Percentiles rank a stretch among this genome's conserved stretches.
Evolutionary conservation across 92 coral and sea anemone species (phyloP).

Genomic region (Umimayanthus chanpuru): DNA sequence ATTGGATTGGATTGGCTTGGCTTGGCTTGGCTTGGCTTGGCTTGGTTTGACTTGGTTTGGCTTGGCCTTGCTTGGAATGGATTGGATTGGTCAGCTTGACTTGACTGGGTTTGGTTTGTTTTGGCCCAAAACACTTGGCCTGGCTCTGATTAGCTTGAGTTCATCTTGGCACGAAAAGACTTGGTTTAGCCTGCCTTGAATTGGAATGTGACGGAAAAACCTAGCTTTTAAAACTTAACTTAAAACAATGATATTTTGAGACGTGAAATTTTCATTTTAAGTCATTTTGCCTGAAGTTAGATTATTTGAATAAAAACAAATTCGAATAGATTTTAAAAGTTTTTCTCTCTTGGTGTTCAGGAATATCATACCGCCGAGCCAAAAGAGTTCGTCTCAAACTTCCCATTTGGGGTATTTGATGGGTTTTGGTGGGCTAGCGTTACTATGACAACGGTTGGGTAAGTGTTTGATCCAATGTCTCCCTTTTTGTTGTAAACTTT

Average conservation of each 20-base stretch:
- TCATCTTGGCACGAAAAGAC: background rate
- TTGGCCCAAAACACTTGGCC: background rate
- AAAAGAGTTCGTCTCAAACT: constrained; percentile 80
- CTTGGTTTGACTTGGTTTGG: too few species aligned
- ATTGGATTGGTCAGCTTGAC: background rate
- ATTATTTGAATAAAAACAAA: background rate
- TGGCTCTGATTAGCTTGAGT: background rate
- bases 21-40: background rate
- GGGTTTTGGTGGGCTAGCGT: constrained; percentile 99
- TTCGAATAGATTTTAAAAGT: background rate
- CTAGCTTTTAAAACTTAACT: background rate
- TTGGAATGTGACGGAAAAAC: background rate
- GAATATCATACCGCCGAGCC: constrained; percentile 82
- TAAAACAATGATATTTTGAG: background rate
- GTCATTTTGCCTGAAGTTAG: background rate
- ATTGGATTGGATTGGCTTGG: too few species aligned
- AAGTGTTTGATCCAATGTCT: constrained; percentile 5
- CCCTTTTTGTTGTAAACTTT: too few species aligned
- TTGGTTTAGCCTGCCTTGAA: background rate
- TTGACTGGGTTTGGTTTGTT: background rate
- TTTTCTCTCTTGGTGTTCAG: constrained; percentile 38
- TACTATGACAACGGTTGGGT: constrained; percentile 99
- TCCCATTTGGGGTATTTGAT: constrained; percentile 88
- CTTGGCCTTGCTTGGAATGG: background rate
- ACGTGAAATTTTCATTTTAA: too few species aligned